phyloP scores from a whole-genome alignment of 1,140 invertebrate genomes.

The Apis dorsata region DNA sequence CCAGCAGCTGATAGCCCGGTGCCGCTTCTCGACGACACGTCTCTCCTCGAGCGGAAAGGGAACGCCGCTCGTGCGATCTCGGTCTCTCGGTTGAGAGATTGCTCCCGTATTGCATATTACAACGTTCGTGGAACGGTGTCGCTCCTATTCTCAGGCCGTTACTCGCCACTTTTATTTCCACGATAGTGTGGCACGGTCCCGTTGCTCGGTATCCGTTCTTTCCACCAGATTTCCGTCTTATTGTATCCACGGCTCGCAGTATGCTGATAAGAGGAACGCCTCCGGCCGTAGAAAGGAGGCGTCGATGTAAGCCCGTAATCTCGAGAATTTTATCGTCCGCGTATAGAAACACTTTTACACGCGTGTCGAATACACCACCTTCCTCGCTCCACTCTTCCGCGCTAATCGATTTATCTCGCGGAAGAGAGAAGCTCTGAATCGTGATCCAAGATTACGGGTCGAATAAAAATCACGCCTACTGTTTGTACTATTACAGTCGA shows the following conservation, averaged over 20 bases:
- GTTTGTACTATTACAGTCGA: too few relatives aligned
- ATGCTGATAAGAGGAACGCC: constrained; percentile 59
- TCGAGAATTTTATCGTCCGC: constrained; percentile 47
- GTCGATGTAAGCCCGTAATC: constrained; percentile 36
- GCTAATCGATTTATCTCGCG: not conserved
- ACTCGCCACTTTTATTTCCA: constrained; percentile 59
- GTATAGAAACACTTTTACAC: constrained; percentile 46
- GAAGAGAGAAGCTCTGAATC: not conserved
- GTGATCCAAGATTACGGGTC: too few relatives aligned
- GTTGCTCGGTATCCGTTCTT: constrained; percentile 62
- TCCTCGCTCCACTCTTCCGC: not conserved
- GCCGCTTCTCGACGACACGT: constrained; percentile 23
- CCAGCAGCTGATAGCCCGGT: not conserved
- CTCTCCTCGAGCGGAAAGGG: constrained; percentile 29
- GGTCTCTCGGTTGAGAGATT: not conserved
- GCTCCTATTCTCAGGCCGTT: constrained; percentile 16
- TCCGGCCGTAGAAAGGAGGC: constrained; percentile 46
- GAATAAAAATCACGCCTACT: too few relatives aligned
- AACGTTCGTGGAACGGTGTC: not conserved
- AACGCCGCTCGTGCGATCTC: constrained; percentile 9
- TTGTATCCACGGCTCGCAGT: constrained; percentile 57
- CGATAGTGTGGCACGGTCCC: constrained; percentile 56
- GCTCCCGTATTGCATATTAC: constrained; percentile 45
- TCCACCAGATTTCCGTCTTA: constrained; percentile 68
- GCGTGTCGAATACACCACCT: constrained; percentile 2